A percentile compares a stretch with the other conserved stretches of the same genome.
Conservation (phyloP, 2,113 vertebrate genomes). For the Sphaerodactylus townsendi region DNA sequence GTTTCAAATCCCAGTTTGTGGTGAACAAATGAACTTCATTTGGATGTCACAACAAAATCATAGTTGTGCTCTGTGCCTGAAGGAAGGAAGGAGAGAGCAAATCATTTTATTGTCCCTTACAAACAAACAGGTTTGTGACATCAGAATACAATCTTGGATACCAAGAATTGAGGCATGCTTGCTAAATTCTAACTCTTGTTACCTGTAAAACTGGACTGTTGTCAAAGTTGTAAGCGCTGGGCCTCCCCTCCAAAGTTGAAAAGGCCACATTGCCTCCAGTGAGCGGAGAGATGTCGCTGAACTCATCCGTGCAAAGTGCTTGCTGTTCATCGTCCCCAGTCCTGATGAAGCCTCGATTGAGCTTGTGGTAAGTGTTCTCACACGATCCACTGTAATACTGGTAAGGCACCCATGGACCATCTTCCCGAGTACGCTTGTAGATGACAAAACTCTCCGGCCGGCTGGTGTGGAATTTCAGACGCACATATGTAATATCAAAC, state of each 20-base stretch:
- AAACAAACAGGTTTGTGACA: too few species aligned
- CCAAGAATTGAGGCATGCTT: neutral
- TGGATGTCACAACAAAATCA: too few species aligned
- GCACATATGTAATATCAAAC: slow-evolving; percentile 97
- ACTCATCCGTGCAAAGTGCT: slow-evolving; percentile 93
- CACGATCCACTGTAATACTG: slow-evolving; percentile 98
- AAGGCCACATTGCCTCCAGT: slow-evolving; percentile 96
- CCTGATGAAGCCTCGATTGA: slow-evolving; percentile 86
- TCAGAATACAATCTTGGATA: too few species aligned
- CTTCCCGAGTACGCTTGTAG: slow-evolving; percentile 88
- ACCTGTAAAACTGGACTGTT: slow-evolving; percentile 95
- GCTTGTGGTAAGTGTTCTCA: slow-evolving; percentile 89
- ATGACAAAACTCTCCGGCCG: slow-evolving; percentile 96
- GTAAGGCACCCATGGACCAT: slow-evolving; percentile 90
- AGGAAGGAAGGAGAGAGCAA: too few species aligned
- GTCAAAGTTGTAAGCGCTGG: slow-evolving; percentile 97
- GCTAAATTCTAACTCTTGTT: neutral
- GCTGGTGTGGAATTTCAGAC: slow-evolving; percentile 97
- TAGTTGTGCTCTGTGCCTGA: too few species aligned
- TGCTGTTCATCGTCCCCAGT: slow-evolving; percentile 93
- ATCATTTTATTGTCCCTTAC: too few species aligned
- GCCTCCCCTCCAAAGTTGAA: slow-evolving; percentile 93
- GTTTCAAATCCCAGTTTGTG: too few species aligned
- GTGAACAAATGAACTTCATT: too few species aligned
- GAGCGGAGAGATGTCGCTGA: slow-evolving; percentile 98